A percentile compares a stretch with the other conserved stretches of the same genome.
Evolutionary conservation across 2,888 invertebrate species (phyloP).

Genomic region (Cryptocheilus praepositus): DNA sequence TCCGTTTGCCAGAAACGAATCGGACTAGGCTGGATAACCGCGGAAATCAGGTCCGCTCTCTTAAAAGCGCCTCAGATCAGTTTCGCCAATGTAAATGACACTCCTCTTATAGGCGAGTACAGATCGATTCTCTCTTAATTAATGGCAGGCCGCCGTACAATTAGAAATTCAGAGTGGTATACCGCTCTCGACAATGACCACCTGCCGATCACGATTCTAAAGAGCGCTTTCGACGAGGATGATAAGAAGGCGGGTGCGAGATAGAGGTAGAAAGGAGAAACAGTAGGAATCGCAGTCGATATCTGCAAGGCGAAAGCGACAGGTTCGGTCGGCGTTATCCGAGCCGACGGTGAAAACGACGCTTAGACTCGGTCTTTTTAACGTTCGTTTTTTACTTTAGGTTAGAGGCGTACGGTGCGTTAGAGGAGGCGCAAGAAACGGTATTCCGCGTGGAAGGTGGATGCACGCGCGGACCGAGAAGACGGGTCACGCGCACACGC

Average conservation of each 20-base stretch:
- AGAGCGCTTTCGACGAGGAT: slow-evolving; percentile 26
- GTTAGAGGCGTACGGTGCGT: background rate
- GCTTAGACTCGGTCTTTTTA: slow-evolving; percentile 13
- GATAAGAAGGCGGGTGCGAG: slow-evolving; percentile 4
- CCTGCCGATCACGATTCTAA: slow-evolving; percentile 53
- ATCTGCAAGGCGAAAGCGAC: slow-evolving; percentile 51
- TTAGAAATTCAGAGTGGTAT: slow-evolving; percentile 50
- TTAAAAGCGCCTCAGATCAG: background rate
- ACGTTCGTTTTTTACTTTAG: background rate
- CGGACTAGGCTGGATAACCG: too few species aligned
- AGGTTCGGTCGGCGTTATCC: slow-evolving; percentile 42
- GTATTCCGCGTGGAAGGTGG: slow-evolving; percentile 19
- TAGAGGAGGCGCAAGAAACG: slow-evolving; percentile 24
- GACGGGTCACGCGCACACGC: background rate
- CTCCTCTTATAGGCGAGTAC: slow-evolving; percentile 4
- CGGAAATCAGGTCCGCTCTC: too few species aligned
- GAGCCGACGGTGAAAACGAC: slow-evolving; percentile 50
- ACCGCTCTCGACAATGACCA: slow-evolving; percentile 46
- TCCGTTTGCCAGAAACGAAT: too few species aligned
- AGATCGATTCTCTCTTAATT: slow-evolving; percentile 39
- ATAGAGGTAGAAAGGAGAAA: slow-evolving; percentile 34
- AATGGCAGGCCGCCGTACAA: slow-evolving; percentile 39
- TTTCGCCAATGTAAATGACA: background rate
- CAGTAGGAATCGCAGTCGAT: slow-evolving; percentile 33
- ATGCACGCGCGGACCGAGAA: too few species aligned